Base-by-base conservation (phyloP, 2,797 vertebrate species). In the Sebastes taczanowskii region DNA sequence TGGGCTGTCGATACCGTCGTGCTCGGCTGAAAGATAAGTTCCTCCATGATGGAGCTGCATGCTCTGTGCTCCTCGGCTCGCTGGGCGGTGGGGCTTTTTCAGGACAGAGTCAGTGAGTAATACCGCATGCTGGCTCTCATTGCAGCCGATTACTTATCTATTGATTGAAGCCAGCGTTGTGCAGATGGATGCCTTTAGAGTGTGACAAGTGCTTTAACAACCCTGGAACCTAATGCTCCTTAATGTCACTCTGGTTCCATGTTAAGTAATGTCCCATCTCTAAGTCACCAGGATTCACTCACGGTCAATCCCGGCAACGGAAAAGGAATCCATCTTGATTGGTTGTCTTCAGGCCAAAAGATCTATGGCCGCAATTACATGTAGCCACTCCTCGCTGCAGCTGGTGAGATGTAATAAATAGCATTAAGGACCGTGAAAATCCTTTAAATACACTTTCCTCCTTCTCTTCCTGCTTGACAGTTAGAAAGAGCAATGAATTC, bases 111-210 rank as follows among this genome's bases (percentile, higher is more conserved):
- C 76, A 4, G 85, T 94, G 95, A 96, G 87, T 95, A 94, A 95
- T 95, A 89, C 92, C 16, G 75, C 90, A 83, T 82, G 86, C 92
- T 89, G 89, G 88, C 92, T 91, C 93, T 89, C 94, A 92, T 93
- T 94, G 94, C 93, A 82, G 88, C 89, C 90, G 94, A 96, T 96
- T 94, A 95, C 94, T 95, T 95, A 95, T 94, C 94, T 96, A 96
- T 96, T 94, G 96, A 96, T 96, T 94, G 92, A 93, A 93, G 86
- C 89, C 81, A 87, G 86, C 84, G 72, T 90, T 89, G 88, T 88
- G 87, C 94, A 95, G 96, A 96, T 92, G 94, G 93, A 95, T 95
- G 95, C 86, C 83, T 94, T 92, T 76, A 80, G 88, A 89, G 88
- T 92, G 94, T 94, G 94, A 94, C 94, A 93, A 94, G 93, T 83